phyloP scores from a whole-genome alignment of 2,113 vertebrate species.

The Ardeotis arabs region DNA sequence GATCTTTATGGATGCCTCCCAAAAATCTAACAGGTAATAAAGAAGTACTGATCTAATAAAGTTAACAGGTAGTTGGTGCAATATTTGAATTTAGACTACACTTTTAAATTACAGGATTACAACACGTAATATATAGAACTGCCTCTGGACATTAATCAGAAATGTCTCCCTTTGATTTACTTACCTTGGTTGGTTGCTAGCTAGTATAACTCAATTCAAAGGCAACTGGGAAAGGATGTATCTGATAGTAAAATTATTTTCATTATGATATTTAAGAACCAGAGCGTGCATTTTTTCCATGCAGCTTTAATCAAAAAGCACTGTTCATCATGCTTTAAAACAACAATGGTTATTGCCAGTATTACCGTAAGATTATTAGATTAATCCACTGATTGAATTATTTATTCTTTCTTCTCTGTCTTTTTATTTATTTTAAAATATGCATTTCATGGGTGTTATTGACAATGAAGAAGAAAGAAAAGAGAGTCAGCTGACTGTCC shows the following conservation, averaged over 20 bases:
- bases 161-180: slow-evolving; percentile 50
- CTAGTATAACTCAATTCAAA: slow-evolving; percentile 8
- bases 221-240: slow-evolving; percentile 19
- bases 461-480: background rate
- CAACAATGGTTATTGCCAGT: background rate
- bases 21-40: background rate
- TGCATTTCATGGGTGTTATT: background rate
- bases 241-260: slow-evolving; percentile 31
- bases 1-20: background rate
- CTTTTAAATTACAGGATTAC: background rate
- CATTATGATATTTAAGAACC: slow-evolving; percentile 14
- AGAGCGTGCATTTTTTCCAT: background rate
- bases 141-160: background rate
- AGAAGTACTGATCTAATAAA: background rate
- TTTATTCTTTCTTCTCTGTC: slow-evolving; percentile 27
- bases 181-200: slow-evolving; percentile 13
- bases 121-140: background rate
- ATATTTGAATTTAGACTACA: slow-evolving; percentile 16
- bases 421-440: slow-evolving; percentile 61
- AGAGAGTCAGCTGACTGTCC: background rate
- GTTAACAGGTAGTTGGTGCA: slow-evolving; percentile 23
- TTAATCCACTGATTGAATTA: slow-evolving; percentile 48
- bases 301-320: slow-evolving; percentile 45
- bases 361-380: slow-evolving; percentile 58
- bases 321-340: slow-evolving; percentile 32